These are phyloP conservation scores for Drosophila navojoa DNA, from an alignment of 1,140 invertebrate genomes.

Conservation along the genomic window DNA sequence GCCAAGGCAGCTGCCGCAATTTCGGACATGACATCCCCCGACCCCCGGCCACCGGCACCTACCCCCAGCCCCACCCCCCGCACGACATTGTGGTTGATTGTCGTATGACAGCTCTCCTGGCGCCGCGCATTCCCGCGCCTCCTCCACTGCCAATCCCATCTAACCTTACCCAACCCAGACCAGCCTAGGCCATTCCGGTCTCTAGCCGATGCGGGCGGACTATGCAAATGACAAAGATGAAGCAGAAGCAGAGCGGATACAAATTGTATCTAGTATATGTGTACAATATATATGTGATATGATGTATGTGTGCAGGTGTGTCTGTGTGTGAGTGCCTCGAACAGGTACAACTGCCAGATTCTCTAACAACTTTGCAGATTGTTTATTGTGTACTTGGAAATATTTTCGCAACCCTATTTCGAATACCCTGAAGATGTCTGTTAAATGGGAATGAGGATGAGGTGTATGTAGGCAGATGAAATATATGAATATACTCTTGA, in stretches of 20 bases:
- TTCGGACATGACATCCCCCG: background rate
- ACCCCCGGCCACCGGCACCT: background rate
- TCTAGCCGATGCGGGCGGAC: conserved; percentile 3
- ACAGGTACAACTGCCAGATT: background rate
- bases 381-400: no score
- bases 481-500: no score
- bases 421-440: no score
- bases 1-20: conserved; percentile 22
- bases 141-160: no score
- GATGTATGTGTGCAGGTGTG: no score
- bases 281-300: no score
- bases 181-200: conserved; percentile 6
- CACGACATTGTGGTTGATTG: conserved; percentile 8
- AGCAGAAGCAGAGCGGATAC: background rate
- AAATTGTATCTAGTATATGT: no score
- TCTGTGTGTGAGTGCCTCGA: no score
- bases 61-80: background rate
- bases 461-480: no score
- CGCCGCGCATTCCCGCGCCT: background rate
- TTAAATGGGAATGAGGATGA: no score
- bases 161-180: background rate
- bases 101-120: conserved; percentile 10
- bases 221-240: conserved; percentile 36
- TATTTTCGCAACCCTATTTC: no score
- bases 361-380: no score